These are phyloP conservation scores for Discoglossus pictus DNA, from an alignment of 2,797 vertebrate genomes.

Conservation along the genomic window DNA sequence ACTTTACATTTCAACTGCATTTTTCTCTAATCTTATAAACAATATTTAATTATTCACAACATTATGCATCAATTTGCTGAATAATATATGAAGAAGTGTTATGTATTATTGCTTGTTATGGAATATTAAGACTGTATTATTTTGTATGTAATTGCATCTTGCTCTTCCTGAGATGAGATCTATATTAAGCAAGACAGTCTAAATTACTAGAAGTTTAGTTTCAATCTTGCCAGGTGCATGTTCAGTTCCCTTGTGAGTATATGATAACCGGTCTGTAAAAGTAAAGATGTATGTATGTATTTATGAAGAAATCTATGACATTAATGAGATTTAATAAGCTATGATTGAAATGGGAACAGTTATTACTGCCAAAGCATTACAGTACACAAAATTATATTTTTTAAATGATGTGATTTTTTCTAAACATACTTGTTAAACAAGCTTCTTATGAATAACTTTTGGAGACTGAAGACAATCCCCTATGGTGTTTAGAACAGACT, in stretches of 20 bases:
- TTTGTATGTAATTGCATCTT: not conserved
- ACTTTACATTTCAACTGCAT: too few species aligned
- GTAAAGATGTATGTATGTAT: too few species aligned
- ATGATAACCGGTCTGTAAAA: too few species aligned
- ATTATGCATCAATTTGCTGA: not conserved
- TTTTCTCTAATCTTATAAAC: not conserved
- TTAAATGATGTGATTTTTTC: too few species aligned
- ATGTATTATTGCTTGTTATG: not conserved
- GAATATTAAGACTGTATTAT: not conserved
- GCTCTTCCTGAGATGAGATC: not conserved
- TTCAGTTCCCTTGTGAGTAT: too few species aligned
- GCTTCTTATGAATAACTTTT: not conserved
- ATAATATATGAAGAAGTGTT: conserved; percentile 2
- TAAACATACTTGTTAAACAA: conserved; percentile 4
- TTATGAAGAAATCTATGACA: too few species aligned
- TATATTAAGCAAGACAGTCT: not conserved
- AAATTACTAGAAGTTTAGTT: too few species aligned
- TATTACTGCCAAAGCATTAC: too few species aligned
- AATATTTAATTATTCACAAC: not conserved
- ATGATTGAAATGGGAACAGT: too few species aligned
- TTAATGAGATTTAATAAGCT: too few species aligned
- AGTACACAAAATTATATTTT: too few species aligned
- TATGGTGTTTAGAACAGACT: conserved; percentile 56
- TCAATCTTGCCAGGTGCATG: too few species aligned
- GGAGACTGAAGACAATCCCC: not conserved